Evolutionary conservation across 2,797 vertebrate species (phyloP), one percentile per base, ranked within the genome.

Genomic region (Hozukius guyotensis): DNA sequence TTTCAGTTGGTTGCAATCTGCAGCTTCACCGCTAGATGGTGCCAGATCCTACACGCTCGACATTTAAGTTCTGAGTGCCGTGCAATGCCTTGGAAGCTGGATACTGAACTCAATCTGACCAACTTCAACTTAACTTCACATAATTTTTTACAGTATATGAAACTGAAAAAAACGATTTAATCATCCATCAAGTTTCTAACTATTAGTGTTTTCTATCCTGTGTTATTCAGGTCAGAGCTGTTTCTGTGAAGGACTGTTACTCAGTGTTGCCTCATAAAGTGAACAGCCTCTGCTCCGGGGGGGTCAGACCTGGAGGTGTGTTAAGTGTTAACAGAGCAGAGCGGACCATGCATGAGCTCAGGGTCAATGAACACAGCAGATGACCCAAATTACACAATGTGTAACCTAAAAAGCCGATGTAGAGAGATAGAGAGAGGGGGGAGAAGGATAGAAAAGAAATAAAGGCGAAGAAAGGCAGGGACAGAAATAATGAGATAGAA

Each of bases 301-400:
- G 11, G 78, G 31, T 64, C 53, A 61, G 59, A 55, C 59, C 61
- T 75, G 71, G 20, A 72, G 74, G 27, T 57, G 67, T 64, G 70
- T 64, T 57, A 9, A 9, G 13, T 31, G 36, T 52, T 56, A 60
- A 66, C 36, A n/a, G 52, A 56, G 63, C 55, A 56, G 36, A 84
- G 62, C 10, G 4, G 42, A 56, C 42, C 1, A 29, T 25, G 62
- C 52, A 25, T 27, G 67, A 80, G 72, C 72, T 67, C 61, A 24
- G 75, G 78, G 75, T 82, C 80, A 77, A 24, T 16, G 36, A 52
- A 46, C 61, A 16, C 22, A 66, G 69, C 56, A 38, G 20, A 34
- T 53, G 72, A 82, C 74, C 77, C 78, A 24, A 27, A 74, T 81
- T 13, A 62, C 9, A 67, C 84, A 79, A 67, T 65, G 8, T 77